These are phyloP conservation scores for Drosophila nigricruria DNA, from an alignment of 2,888 invertebrate genomes.

Conservation along the genomic window DNA sequence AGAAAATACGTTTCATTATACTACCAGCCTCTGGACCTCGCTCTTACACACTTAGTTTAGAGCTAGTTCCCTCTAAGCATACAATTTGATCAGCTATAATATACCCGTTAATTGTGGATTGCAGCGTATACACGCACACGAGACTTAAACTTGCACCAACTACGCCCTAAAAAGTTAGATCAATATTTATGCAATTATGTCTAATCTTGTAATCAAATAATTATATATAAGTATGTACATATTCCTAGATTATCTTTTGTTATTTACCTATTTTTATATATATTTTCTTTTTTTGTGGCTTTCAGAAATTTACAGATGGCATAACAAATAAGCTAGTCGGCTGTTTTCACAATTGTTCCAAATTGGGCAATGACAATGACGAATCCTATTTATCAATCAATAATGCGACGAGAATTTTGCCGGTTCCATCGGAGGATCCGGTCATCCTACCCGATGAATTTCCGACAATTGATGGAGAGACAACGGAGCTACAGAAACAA, in stretches of 20 bases:
- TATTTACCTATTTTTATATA: slow-evolving; percentile 29
- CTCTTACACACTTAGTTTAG: too few relatives aligned
- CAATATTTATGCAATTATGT: background rate
- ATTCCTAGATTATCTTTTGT: slow-evolving; percentile 42
- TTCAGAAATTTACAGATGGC: slow-evolving; percentile 96
- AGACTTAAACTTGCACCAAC: background rate
- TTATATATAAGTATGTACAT: background rate
- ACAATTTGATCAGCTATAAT: background rate
- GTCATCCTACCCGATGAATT: slow-evolving; percentile 51
- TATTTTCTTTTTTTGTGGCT: background rate
- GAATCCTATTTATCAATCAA: slow-evolving; percentile 58
- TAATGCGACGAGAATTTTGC: slow-evolving; percentile 50
- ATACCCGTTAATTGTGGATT: background rate
- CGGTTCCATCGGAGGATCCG: slow-evolving; percentile 51
- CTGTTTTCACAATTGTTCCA: slow-evolving; percentile 86
- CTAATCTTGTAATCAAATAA: background rate
- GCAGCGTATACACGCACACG: background rate
- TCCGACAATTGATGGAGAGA: slow-evolving; percentile 53
- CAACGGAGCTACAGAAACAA: slow-evolving; percentile 48
- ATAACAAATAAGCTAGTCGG: slow-evolving; percentile 96
- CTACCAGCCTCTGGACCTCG: too few relatives aligned
- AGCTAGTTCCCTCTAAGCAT: background rate
- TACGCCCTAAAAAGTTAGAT: background rate
- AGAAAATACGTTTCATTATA: too few relatives aligned
- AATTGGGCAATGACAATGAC: slow-evolving; percentile 54